Conservation (phyloP, 2,797 vertebrate genomes). For the Sphenopsis melanotis region DNA sequence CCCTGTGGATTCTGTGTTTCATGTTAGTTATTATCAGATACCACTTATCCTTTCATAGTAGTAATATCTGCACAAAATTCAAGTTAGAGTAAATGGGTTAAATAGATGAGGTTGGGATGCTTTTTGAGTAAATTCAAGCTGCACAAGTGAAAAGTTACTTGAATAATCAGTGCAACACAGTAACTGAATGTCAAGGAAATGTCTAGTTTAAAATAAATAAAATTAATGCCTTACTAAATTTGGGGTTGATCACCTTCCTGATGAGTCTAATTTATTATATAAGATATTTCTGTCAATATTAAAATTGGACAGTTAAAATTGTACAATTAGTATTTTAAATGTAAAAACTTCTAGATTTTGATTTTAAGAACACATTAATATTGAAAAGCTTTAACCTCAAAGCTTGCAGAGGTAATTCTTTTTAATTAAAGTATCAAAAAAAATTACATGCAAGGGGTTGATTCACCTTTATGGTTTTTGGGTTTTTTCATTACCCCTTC, state of each 20-base stretch:
- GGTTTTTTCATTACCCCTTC: not conserved
- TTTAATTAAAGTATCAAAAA: not conserved
- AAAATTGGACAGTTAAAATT: not conserved
- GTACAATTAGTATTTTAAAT: not conserved
- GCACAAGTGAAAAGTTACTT: conserved; percentile 14
- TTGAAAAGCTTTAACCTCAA: not conserved
- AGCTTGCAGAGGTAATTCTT: not conserved
- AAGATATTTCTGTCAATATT: not conserved
- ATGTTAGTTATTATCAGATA: conserved; percentile 1
- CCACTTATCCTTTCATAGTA: conserved; percentile 4
- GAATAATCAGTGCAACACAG: conserved; percentile 37
- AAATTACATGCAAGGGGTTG: not conserved
- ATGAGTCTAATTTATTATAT: conserved; percentile 24
- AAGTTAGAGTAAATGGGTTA: not conserved
- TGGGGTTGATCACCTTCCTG: conserved; percentile 53
- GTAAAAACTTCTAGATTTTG: not conserved
- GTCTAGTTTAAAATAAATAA: conserved; percentile 52
- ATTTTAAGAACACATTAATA: not conserved
- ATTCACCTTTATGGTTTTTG: not conserved
- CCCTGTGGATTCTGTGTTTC: conserved; percentile 26
- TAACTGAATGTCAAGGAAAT: conserved; percentile 41
- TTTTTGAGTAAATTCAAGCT: conserved; percentile 16
- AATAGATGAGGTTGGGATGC: not conserved
- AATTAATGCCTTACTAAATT: conserved; percentile 46
- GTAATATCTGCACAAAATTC: not conserved